These are phyloP conservation scores for Athrips mouffetella DNA, from an alignment of 2,888 invertebrate genomes.

Conservation along the genomic window DNA sequence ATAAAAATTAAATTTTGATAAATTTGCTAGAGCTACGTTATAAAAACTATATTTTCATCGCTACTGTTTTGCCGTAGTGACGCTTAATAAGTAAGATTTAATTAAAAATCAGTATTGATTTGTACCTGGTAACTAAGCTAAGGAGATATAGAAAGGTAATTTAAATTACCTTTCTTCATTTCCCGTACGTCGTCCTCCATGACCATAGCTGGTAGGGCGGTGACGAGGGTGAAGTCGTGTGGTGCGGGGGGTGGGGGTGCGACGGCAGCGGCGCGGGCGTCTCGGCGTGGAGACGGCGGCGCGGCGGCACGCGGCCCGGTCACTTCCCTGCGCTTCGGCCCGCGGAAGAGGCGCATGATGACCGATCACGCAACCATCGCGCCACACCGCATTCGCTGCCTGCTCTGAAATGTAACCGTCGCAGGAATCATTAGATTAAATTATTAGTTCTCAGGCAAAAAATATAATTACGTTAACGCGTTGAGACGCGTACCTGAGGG, in stretches of 20 bases:
- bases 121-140: not conserved
- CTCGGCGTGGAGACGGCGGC: slow-evolving; percentile 65
- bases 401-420: slow-evolving; percentile 35
- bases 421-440: not conserved
- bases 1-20: not conserved
- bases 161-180: slow-evolving; percentile 74
- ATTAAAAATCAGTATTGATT: not conserved
- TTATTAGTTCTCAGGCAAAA: too few species aligned
- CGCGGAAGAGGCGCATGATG: slow-evolving; percentile 82
- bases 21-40: too few species aligned
- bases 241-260: slow-evolving; percentile 48
- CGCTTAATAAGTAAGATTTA: too few species aligned
- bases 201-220: slow-evolving; percentile 86
- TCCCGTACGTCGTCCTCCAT: slow-evolving; percentile 83
- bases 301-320: slow-evolving; percentile 73
- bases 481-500: too few species aligned
- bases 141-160: too few species aligned
- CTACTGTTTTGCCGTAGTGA: too few species aligned
- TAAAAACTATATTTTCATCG: too few species aligned
- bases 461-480: too few species aligned
- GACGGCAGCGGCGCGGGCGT: slow-evolving; percentile 52
- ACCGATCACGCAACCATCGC: slow-evolving; percentile 73
- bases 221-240: slow-evolving; percentile 84
- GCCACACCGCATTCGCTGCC: slow-evolving; percentile 53
- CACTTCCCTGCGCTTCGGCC: slow-evolving; percentile 82